Percentiles rank a stretch among this genome's conserved stretches.
Evolutionary conservation across 2,888 invertebrate genomes (phyloP).

Genomic region (Hyppa rectilinea): DNA sequence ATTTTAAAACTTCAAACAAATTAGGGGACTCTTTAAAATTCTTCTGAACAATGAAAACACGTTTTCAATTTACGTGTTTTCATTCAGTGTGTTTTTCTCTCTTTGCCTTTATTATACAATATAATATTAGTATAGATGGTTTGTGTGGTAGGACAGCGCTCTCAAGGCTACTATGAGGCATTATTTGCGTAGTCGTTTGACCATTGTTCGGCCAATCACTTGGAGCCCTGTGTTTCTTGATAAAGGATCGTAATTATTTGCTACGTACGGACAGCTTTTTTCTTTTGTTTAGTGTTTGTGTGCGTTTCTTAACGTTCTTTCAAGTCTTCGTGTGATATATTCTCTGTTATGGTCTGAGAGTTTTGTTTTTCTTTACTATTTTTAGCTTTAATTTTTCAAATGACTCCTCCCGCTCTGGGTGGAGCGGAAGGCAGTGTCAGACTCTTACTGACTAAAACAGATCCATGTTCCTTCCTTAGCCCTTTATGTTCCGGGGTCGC

Average conservation of each 20-base stretch:
- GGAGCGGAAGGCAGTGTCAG: too few relatives aligned
- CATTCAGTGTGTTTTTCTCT: slow-evolving; percentile 22
- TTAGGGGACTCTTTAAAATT: slow-evolving; percentile 20
- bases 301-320: not conserved
- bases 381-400: too few relatives aligned
- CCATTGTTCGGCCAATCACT: slow-evolving; percentile 43
- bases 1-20: slow-evolving; percentile 8
- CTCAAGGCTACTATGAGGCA: slow-evolving; percentile 23
- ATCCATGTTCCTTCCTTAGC: too few relatives aligned
- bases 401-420: too few relatives aligned
- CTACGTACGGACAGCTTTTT: not conserved
- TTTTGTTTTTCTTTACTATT: not conserved
- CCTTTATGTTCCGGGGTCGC: too few relatives aligned
- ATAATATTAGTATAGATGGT: not conserved
- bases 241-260: slow-evolving; percentile 20
- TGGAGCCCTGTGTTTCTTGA: slow-evolving; percentile 27
- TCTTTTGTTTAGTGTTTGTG: not conserved
- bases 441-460: too few relatives aligned
- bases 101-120: not conserved
- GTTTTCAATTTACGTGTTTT: slow-evolving; percentile 14
- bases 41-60: slow-evolving; percentile 6
- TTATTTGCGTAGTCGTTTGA: slow-evolving; percentile 23
- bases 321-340: not conserved
- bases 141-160: slow-evolving; percentile 37
- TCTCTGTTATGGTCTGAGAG: not conserved